A percentile compares a stretch with the other conserved stretches of the same genome.
These are phyloP conservation scores for Metallyticus violacea DNA, from an alignment of 2,888 invertebrate genomes.

Conservation along the genomic window DNA sequence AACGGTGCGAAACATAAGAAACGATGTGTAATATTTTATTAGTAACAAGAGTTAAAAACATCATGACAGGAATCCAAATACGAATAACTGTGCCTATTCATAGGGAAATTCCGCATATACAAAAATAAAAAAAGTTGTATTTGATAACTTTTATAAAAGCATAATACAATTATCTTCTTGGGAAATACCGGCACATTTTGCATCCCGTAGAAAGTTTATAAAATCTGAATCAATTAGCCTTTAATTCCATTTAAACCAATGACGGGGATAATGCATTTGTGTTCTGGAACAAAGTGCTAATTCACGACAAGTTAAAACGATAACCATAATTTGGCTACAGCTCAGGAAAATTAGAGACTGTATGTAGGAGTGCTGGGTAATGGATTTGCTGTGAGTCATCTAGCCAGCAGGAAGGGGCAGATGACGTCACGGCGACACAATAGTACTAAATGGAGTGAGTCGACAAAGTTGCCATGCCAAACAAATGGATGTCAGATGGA, in stretches of 20 bases:
- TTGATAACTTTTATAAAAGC: background rate
- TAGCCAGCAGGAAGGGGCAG: background rate
- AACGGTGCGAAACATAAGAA: too few species aligned
- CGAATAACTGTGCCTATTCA: too few species aligned
- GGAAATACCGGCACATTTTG: background rate
- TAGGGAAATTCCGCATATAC: too few species aligned
- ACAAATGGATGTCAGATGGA: background rate
- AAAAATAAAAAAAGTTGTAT: too few species aligned
- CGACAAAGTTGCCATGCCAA: background rate
- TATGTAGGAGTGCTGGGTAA: too few species aligned
- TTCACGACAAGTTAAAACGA: background rate
- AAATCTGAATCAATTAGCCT: background rate
- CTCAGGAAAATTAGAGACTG: background rate
- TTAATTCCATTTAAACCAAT: background rate
- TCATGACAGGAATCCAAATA: too few species aligned
- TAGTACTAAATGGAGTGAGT: background rate
- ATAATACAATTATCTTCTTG: background rate
- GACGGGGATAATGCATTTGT: background rate
- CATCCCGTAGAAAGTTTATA: background rate
- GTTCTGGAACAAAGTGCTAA: background rate
- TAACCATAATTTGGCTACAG: background rate
- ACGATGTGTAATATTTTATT: too few species aligned
- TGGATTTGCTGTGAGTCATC: background rate
- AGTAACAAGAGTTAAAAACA: too few species aligned
- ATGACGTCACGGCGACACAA: background rate